phyloP scores from a whole-genome alignment of 2,113 vertebrate species.

The Anolis sagrei region DNA sequence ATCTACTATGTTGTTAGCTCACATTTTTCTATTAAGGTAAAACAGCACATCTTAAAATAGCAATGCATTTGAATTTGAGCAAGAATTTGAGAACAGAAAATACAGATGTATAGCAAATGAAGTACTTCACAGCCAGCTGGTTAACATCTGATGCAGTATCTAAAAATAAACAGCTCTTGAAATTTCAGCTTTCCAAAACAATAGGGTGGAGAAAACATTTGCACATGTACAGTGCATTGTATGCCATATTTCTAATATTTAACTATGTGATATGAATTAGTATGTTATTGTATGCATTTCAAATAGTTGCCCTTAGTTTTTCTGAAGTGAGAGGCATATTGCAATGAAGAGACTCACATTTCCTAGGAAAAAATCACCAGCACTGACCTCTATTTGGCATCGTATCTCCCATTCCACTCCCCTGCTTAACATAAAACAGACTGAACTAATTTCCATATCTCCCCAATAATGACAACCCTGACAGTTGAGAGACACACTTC shows the following conservation, averaged over 20 bases:
- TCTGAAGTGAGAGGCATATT: neutral
- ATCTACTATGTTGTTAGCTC: neutral
- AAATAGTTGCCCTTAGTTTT: neutral
- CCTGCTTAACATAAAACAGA: neutral
- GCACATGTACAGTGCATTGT: neutral
- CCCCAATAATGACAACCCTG: neutral
- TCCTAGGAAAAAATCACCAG: neutral
- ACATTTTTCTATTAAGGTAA: neutral
- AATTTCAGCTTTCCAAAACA: conserved; percentile 4
- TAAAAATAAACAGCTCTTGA: conserved; percentile 18
- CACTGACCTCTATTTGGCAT: neutral
- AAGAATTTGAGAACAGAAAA: conserved; percentile 3
- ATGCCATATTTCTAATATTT: neutral
- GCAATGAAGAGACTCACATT: neutral
- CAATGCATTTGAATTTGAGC: neutral
- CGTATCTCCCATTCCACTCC: neutral
- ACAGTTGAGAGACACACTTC: neutral
- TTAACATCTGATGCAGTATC: conserved; percentile 12
- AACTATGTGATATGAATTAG: neutral
- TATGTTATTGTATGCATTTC: neutral
- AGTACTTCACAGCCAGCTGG: conserved; percentile 8
- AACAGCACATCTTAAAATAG: neutral
- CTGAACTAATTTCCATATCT: no score
- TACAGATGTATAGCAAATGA: conserved; percentile 1
- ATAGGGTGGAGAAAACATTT: neutral